Conservation (phyloP, 1,140 invertebrate species). For the Daktulosphaira vitifoliae region DNA sequence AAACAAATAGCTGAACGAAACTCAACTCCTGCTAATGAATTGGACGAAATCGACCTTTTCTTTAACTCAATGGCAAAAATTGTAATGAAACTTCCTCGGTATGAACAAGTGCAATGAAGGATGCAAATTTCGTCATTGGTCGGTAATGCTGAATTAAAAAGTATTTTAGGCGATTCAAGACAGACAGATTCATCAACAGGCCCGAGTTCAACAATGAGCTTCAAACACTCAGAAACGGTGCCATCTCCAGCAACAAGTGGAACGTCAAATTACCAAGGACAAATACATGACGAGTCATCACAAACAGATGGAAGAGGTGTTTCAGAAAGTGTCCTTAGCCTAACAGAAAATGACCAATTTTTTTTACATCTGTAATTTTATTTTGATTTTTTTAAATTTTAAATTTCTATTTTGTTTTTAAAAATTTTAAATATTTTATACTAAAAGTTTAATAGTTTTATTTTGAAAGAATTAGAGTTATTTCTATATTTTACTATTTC, state of each 20-base stretch:
- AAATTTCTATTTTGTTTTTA: slow-evolving; percentile 13
- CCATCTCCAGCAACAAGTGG: slow-evolving; percentile 11
- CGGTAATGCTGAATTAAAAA: slow-evolving; percentile 23
- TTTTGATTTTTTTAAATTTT: slow-evolving; percentile 5
- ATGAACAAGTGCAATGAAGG: slow-evolving; percentile 17
- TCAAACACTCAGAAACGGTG: slow-evolving; percentile 12
- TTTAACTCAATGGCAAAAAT: slow-evolving; percentile 7
- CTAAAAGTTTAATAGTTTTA: slow-evolving; percentile 1
- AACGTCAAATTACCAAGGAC: slow-evolving; percentile 8
- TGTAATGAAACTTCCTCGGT: slow-evolving; percentile 20
- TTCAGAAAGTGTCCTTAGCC: not conserved
- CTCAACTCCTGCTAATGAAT: slow-evolving; percentile 6
- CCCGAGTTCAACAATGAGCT: slow-evolving; percentile 8
- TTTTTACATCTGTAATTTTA: slow-evolving; percentile 5
- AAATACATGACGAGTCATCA: slow-evolving; percentile 23
- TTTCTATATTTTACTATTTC: no score
- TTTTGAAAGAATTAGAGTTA: not conserved
- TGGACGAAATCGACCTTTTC: slow-evolving; percentile 14
- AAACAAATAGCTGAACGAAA: slow-evolving; percentile 19
- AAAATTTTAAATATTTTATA: slow-evolving; percentile 13
- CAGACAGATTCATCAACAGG: slow-evolving; percentile 12
- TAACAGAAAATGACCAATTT: slow-evolving; percentile 8
- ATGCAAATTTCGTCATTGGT: slow-evolving; percentile 13
- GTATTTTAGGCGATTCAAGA: slow-evolving; percentile 14
- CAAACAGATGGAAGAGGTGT: slow-evolving; percentile 4